phyloP scores from a whole-genome alignment of 2,113 vertebrate genomes.

The Chaetura pelagica region DNA sequence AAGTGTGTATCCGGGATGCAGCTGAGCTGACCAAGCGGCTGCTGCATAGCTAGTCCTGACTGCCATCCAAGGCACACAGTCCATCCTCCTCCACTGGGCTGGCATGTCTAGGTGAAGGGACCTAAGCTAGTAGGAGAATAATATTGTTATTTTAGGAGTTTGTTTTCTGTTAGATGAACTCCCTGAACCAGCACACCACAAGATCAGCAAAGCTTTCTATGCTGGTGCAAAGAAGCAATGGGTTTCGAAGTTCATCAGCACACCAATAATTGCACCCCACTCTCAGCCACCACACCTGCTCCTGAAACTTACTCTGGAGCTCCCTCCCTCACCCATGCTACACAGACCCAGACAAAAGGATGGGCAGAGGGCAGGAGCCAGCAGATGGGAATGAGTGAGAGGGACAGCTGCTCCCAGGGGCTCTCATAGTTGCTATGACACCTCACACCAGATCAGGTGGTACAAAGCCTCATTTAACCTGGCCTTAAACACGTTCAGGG shows the following conservation, averaged over 20 bases:
- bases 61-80: neutral
- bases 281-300: neutral
- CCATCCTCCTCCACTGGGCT: neutral
- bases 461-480: too few species aligned
- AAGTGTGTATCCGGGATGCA: neutral
- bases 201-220: neutral
- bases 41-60: neutral
- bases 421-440: neutral
- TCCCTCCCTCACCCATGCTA: accelerated
- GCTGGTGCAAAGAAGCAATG: neutral
- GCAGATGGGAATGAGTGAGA: neutral
- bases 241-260: neutral
- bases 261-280: accelerated
- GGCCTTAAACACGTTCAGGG: too few species aligned
- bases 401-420: neutral
- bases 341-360: neutral
- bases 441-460: too few species aligned
- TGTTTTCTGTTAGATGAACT: neutral
- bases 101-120: neutral
- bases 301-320: neutral
- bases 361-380: accelerated
- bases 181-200: neutral
- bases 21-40: neutral
- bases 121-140: neutral
- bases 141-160: neutral